Evolutionary conservation across 2,113 vertebrate species (phyloP), one percentile per base, ranked within the genome.

Genomic region (Oplegnathus fasciatus): DNA sequence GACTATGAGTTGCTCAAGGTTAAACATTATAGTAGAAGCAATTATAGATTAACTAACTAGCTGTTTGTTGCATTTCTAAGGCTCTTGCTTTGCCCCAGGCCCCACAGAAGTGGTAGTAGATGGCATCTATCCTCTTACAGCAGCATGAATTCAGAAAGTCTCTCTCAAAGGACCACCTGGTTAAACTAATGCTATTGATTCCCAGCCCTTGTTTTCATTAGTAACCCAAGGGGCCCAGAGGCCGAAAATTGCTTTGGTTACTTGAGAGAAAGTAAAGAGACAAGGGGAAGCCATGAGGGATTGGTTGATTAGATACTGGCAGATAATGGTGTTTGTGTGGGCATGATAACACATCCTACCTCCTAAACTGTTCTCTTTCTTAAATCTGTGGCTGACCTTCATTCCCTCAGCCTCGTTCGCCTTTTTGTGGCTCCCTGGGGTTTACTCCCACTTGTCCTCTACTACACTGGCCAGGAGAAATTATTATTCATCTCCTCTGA

Each of bases 131-230:
- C 42, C 42, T 77, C 42, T 66, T 55, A 44, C 57, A 73, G 26
- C 26, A 40, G 11, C 68, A 68, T 48, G 13, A 75, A 79, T 71
- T 85, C 30, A 83, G 26, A 68, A 67, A 66, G 62, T 70, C 28
- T 70, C 42, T 80, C 78, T 82, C 72, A 18, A 30, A 72, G 83
- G 82, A 81, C 48, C 22, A 46, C 54, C 54, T 48, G 61, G 54
- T 90, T 85, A 69, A 91, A 85, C 37, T 75, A 85, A 86, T 76
- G 40, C 73, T 73, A 92, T 88, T 89, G 88, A 91, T 93, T 92
- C 84, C 17, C 72, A 79, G 65, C 50, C 48, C 32, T 75, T 86
- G 64, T 91, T 90, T 89, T 82, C 73, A 88, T 87, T 79, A 85
- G 58, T 37, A 80, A 73, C 52, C 79, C 84, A 46, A 55, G 46